These are phyloP conservation scores for Muscina levida DNA, from an alignment of 2,888 invertebrate genomes.

Conservation along the genomic window DNA sequence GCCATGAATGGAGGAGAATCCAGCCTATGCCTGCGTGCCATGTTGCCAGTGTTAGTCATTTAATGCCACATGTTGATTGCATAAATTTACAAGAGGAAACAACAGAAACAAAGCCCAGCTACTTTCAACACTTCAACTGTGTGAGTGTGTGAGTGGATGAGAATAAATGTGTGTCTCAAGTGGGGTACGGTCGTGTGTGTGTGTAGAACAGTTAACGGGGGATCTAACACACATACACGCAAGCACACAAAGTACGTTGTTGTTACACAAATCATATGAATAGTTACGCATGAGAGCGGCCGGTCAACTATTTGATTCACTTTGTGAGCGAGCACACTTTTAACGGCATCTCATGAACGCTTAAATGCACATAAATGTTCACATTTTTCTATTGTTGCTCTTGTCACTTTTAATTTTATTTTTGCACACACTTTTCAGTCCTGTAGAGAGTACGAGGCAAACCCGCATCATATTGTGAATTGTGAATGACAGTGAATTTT, in stretches of 20 bases:
- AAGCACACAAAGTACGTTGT: too few species aligned
- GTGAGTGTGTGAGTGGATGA: too few species aligned
- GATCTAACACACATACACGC: too few species aligned
- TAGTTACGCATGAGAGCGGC: background rate
- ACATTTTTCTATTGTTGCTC: background rate
- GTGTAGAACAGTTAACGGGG: too few species aligned
- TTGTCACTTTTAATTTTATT: background rate
- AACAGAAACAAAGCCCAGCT: conserved; percentile 4
- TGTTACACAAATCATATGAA: background rate
- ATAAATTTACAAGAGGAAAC: conserved; percentile 18
- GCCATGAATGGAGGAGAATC: background rate
- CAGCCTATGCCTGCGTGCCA: background rate
- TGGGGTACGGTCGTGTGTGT: too few species aligned
- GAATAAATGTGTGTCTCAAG: background rate
- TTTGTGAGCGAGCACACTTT: background rate
- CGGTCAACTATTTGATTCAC: background rate
- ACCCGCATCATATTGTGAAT: background rate
- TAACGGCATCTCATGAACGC: background rate
- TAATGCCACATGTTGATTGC: conserved; percentile 47
- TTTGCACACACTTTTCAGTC: too few species aligned
- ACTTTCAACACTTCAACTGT: conserved; percentile 17
- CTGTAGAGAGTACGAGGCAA: too few species aligned
- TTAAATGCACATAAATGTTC: background rate
- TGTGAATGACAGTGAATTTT: background rate
- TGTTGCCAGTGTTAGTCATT: conserved; percentile 27